Evolutionary conservation across 2,797 vertebrate genomes (phyloP).

Genomic region (Fringilla coelebs): DNA sequence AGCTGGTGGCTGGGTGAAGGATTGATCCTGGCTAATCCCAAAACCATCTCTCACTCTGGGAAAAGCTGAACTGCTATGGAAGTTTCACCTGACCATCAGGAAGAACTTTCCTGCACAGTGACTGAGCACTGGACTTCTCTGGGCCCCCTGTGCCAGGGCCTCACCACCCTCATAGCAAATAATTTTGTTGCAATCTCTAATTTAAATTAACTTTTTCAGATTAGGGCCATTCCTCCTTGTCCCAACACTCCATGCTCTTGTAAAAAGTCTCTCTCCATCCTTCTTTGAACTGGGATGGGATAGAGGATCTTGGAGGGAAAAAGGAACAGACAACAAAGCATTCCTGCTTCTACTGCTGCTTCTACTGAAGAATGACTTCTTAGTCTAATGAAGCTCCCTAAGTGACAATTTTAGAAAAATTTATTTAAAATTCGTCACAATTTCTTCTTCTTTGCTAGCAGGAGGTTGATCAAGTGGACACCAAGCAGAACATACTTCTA

Average conservation of each 20-base stretch:
- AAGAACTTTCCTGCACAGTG: background rate
- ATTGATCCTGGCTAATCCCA: background rate
- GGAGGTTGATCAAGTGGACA: background rate
- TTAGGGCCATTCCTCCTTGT: background rate
- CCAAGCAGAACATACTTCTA: background rate
- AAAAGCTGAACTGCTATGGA: background rate
- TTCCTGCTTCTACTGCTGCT: background rate
- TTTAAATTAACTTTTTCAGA: background rate
- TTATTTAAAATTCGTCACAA: background rate
- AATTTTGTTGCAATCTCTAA: background rate
- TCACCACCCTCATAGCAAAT: background rate
- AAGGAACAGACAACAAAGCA: background rate
- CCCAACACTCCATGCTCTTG: background rate
- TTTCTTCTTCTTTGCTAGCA: background rate
- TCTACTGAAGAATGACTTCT: background rate
- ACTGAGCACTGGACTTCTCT: background rate
- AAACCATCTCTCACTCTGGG: background rate
- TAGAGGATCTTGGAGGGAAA: background rate
- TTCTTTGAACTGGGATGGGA: background rate
- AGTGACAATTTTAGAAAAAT: background rate
- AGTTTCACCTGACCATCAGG: background rate
- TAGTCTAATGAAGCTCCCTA: background rate
- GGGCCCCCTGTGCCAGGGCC: background rate
- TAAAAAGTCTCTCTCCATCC: background rate
- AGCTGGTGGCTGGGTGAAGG: background rate